phyloP scores from a whole-genome alignment of 2,797 vertebrate genomes.

The Heterohyrax brucei region DNA sequence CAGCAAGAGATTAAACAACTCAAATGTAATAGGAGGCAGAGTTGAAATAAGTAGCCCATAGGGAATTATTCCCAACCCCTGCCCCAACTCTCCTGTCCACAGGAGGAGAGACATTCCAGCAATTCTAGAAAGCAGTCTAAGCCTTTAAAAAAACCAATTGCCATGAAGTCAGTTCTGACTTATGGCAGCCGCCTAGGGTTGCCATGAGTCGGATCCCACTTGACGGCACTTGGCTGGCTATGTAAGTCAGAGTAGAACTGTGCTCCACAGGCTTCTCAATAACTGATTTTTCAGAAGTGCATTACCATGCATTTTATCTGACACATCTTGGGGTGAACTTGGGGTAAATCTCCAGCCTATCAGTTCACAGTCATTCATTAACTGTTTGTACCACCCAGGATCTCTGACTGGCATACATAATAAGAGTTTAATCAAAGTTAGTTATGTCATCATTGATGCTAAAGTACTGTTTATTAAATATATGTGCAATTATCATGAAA shows the following conservation, averaged over 20 bases:
- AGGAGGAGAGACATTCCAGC: too few species aligned
- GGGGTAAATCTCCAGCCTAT: neutral
- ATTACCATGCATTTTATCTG: neutral
- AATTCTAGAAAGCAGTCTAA: too few species aligned
- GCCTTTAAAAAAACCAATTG: neutral
- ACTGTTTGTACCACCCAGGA: neutral
- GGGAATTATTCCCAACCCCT: neutral
- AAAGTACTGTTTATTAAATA: neutral
- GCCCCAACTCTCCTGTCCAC: too few species aligned
- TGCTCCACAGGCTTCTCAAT: neutral
- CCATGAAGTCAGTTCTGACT: neutral
- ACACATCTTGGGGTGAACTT: neutral
- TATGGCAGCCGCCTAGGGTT: neutral
- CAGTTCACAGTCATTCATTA: neutral
- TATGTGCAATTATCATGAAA: neutral
- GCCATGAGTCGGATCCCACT: too few species aligned
- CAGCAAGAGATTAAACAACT: neutral
- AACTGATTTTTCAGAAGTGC: neutral
- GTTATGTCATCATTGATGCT: neutral
- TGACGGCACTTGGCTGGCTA: too few species aligned
- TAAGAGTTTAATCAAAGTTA: conserved; percentile 17
- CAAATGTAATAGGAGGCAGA: neutral
- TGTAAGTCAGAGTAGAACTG: neutral
- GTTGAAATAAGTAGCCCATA: neutral
- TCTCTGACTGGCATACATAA: neutral